Conservation (phyloP, 2,888 invertebrate species). For the Morinoia aosen region DNA sequence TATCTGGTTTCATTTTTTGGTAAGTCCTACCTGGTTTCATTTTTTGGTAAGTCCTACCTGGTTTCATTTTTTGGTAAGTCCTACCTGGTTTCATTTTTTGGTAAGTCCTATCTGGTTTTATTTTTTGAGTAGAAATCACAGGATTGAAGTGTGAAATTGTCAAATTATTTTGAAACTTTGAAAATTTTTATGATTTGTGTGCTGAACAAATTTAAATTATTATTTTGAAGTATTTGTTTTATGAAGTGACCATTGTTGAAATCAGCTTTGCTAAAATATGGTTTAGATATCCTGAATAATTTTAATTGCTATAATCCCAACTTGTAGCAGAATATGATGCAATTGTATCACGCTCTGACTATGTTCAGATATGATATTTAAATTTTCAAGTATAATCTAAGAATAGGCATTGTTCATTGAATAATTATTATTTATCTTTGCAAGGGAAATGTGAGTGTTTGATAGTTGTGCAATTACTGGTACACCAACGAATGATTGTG, state of each 20-base stretch:
- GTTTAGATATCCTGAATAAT: background rate
- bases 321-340: background rate
- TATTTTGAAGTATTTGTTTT: background rate
- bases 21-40: too few relatives aligned
- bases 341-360: background rate
- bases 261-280: background rate
- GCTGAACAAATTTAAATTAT: background rate
- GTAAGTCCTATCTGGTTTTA: background rate
- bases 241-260: background rate
- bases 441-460: background rate
- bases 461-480: background rate
- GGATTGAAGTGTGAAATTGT: too few relatives aligned
- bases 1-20: background rate
- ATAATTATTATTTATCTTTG: background rate
- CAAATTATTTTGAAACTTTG: too few relatives aligned
- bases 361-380: background rate
- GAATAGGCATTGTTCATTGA: background rate
- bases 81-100: background rate
- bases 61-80: conserved; percentile 96
- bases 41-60: too few relatives aligned
- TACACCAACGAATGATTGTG: too few relatives aligned
- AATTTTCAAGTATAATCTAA: background rate
- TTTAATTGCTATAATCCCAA: background rate
- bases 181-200: background rate
- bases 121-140: too few relatives aligned